phyloP scores from a whole-genome alignment of 2,113 vertebrate genomes.

The Elaphurus davidianus region DNA sequence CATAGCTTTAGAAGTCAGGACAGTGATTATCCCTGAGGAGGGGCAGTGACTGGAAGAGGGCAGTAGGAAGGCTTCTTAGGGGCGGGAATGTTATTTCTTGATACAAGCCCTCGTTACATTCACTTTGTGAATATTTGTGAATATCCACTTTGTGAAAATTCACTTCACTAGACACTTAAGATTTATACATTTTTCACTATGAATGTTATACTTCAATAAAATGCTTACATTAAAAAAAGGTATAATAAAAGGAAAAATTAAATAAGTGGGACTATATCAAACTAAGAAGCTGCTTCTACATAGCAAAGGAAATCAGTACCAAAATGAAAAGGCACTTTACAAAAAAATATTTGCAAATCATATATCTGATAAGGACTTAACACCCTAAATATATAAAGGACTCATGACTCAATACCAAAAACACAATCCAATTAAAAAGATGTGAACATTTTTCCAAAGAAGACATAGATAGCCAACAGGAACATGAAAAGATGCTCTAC shows the following conservation, averaged over 20 bases:
- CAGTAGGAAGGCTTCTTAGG: neutral
- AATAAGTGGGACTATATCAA: neutral
- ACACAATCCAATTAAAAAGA: neutral
- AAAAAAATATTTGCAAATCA: neutral
- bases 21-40: neutral
- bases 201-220: neutral
- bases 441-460: neutral
- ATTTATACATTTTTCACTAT: neutral
- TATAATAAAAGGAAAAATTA: neutral
- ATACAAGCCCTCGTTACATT: neutral
- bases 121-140: neutral
- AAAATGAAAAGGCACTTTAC: neutral
- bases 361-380: neutral
- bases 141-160: neutral
- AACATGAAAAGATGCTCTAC: neutral
- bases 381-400: neutral
- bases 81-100: neutral
- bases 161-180: neutral
- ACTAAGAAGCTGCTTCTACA: neutral
- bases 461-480: neutral
- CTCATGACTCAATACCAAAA: neutral
- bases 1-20: neutral
- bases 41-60: neutral
- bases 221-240: neutral
- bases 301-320: neutral